These are phyloP conservation scores for Stenurella melanura DNA, from an alignment of 2,888 invertebrate genomes.

Conservation along the genomic window DNA sequence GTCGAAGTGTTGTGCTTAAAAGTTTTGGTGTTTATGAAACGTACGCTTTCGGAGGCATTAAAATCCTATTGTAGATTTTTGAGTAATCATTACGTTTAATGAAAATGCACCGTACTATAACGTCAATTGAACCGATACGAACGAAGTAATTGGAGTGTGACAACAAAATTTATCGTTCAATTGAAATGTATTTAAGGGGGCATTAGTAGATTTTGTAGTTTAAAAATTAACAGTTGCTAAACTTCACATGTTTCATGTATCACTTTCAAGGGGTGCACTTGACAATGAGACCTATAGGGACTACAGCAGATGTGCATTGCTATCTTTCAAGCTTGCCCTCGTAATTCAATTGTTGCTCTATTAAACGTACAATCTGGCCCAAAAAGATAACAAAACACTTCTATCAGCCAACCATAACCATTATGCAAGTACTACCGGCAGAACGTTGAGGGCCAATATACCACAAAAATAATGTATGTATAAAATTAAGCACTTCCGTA, in stretches of 20 bases:
- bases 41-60: too few relatives aligned
- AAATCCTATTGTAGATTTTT: too few relatives aligned
- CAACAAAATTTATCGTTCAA: conserved; percentile 38
- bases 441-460: too few relatives aligned
- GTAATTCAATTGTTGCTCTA: conserved; percentile 42
- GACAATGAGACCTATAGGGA: conserved; percentile 58
- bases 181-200: conserved; percentile 44
- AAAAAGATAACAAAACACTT: conserved; percentile 40
- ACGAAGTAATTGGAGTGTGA: conserved; percentile 31
- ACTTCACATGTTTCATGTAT: conserved; percentile 56
- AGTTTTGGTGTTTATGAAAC: too few relatives aligned
- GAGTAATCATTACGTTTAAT: too few relatives aligned
- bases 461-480: too few relatives aligned
- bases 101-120: too few relatives aligned
- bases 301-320: conserved; percentile 61
- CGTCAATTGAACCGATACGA: too few relatives aligned
- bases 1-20: too few relatives aligned
- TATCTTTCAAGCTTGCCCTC: conserved; percentile 33
- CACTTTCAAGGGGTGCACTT: conserved; percentile 63
- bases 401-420: neutral
- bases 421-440: too few relatives aligned
- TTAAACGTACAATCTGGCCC: conserved; percentile 44
- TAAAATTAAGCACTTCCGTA: too few relatives aligned
- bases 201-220: conserved; percentile 43
- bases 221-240: conserved; percentile 60